Conservation (phyloP, 2,113 vertebrate species). For the Marcusenius ussheri region DNA sequence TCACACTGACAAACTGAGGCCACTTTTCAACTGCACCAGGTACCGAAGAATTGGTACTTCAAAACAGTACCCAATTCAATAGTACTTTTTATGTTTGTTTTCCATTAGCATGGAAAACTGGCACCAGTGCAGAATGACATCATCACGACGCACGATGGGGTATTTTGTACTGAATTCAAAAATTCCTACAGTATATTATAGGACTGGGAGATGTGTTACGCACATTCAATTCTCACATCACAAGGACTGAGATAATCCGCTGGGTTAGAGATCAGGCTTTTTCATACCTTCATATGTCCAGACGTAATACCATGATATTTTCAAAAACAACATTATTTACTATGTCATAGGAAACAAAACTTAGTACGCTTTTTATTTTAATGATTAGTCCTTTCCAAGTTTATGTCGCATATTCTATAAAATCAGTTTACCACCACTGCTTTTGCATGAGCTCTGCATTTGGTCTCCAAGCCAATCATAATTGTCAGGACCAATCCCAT, state of each 20-base stretch:
- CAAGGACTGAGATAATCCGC: background rate
- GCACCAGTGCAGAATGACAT: background rate
- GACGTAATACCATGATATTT: background rate
- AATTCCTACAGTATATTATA: background rate
- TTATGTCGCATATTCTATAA: background rate
- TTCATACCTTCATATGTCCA: background rate
- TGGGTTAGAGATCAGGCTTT: background rate
- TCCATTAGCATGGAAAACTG: background rate
- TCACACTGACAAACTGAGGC: background rate
- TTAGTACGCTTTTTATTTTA: background rate
- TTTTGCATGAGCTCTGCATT: background rate
- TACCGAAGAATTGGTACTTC: background rate
- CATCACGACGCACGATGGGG: background rate
- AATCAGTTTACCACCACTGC: background rate
- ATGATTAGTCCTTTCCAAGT: background rate
- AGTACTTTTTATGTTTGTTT: background rate
- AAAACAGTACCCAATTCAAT: background rate
- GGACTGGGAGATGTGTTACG: background rate
- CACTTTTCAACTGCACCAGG: background rate
- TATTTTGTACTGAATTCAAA: background rate
- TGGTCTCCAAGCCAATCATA: background rate
- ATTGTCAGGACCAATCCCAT: background rate
- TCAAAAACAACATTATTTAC: background rate
- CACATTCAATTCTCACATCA: background rate
- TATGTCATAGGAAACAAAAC: background rate